phyloP scores from a whole-genome alignment of 1,140 invertebrate genomes.

The Catajapyx aquilonaris region DNA sequence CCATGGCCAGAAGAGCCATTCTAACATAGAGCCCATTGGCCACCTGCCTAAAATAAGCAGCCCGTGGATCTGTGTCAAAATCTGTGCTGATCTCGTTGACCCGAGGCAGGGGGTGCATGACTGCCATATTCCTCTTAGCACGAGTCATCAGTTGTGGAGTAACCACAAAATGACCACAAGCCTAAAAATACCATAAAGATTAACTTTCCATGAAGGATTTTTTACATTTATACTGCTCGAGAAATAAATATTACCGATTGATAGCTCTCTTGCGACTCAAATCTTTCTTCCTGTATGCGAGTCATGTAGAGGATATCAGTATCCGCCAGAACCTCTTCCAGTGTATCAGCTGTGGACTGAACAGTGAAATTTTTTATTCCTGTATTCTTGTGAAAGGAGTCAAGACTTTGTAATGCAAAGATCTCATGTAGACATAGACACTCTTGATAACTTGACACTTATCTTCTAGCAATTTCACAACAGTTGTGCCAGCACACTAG shows the following conservation, averaged over 20 bases:
- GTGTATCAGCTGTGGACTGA: slow-evolving; percentile 33
- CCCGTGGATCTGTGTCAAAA: slow-evolving; percentile 86
- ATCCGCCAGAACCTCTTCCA: slow-evolving; percentile 71
- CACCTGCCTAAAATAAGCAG: slow-evolving; percentile 95
- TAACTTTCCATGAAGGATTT: slow-evolving; percentile 7
- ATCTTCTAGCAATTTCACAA: too few species aligned
- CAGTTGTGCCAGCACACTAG: too few species aligned
- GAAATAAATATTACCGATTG: slow-evolving; percentile 37
- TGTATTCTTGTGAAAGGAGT: slow-evolving; percentile 22
- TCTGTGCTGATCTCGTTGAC: slow-evolving; percentile 84
- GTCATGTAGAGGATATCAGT: slow-evolving; percentile 98
- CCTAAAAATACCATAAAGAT: slow-evolving; percentile 25
- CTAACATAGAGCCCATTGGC: slow-evolving; percentile 95
- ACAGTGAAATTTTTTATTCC: too few species aligned
- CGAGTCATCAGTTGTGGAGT: slow-evolving; percentile 89
- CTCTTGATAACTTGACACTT: too few species aligned
- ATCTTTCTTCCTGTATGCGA: slow-evolving; percentile 87
- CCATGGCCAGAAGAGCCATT: slow-evolving; percentile 88
- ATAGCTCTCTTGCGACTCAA: slow-evolving; percentile 64
- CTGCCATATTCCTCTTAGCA: slow-evolving; percentile 81
- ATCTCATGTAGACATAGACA: too few species aligned
- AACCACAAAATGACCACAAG: slow-evolving; percentile 65
- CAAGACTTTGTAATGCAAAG: slow-evolving; percentile 1
- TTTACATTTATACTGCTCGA: background rate
- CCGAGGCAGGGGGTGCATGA: slow-evolving; percentile 93